phyloP scores from a whole-genome alignment of 2,797 vertebrate species.

The Smutsia gigantea region DNA sequence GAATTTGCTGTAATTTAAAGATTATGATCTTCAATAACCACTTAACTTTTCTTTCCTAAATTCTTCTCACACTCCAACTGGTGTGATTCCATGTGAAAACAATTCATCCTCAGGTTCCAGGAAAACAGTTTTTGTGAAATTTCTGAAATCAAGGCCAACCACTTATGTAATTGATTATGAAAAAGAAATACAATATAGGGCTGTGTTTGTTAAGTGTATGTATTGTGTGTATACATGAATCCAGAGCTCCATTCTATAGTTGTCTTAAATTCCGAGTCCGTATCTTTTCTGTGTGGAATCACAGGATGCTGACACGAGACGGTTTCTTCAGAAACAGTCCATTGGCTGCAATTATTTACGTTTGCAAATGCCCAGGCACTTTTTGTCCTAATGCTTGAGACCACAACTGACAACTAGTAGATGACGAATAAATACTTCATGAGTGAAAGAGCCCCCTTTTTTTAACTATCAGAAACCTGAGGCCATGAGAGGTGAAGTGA shows the following conservation, averaged over 20 bases:
- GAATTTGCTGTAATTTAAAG: background rate
- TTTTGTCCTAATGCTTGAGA: background rate
- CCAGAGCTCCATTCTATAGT: background rate
- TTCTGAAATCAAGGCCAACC: background rate
- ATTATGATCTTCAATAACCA: background rate
- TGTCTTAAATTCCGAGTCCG: background rate
- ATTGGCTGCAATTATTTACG: background rate
- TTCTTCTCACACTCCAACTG: background rate
- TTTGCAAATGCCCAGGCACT: background rate
- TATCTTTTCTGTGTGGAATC: background rate
- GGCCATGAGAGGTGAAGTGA: background rate
- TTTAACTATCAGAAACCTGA: background rate
- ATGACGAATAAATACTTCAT: background rate
- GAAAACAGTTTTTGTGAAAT: background rate
- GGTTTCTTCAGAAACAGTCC: background rate
- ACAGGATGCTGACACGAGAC: background rate
- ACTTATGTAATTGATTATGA: background rate
- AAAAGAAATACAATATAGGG: background rate
- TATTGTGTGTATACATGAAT: background rate
- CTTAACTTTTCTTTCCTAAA: conserved; percentile 19
- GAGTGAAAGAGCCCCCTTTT: background rate
- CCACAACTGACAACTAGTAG: background rate
- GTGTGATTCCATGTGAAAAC: conserved; percentile 24
- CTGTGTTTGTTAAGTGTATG: background rate
- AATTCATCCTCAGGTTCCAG: background rate